Base-by-base conservation (phyloP, 2,888 invertebrate species). In the Schizotus pectinicornis region DNA sequence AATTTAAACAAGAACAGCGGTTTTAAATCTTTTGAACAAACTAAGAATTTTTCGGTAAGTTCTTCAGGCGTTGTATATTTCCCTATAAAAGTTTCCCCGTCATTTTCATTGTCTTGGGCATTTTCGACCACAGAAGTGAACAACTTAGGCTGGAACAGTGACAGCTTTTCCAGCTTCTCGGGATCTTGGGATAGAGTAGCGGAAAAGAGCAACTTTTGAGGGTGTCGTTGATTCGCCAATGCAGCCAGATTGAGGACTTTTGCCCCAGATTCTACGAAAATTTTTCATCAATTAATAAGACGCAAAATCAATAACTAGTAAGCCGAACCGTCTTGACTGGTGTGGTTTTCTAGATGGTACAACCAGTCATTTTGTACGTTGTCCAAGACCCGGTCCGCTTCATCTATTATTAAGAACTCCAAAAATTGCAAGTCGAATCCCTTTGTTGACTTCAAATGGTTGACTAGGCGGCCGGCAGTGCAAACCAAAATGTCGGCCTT, bases 141-240 rank as follows among this genome's bases (percentile, higher is more conserved):
- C 5, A 99, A 81, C 77, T 90, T 92, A 0, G 99, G 98, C 76
- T 94, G 91, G 74, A 96, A 97, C 5, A 99, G 82, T 8, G 91
- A 89, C 76, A 98, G 85, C 64, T 89, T 87, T 72, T 95, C 91
- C 45, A 99, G 81, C 76, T 95, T 94, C 79, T 99, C 98, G 0
- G 98, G 97, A 81, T 99, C 97, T 76, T 95, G 94, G 0, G 96
- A 93, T 9, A 98, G 80, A 1, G 99, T 99, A 3, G 99, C 99
- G n/a, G 98, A 98, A 75, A 98, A 95, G 1, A 99, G 81, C 42
- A 99, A 81, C 77, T 98, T 98, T 69, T 98, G 98, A 48, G 82
- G 79, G 0, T 74, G 72, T 53, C 71, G 65, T 7, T 62, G 67
- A 35, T 67, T 70, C 58, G 81, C 81, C 55, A 77, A 55, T 5